These are phyloP conservation scores for Cyanoramphus novaezelandiae DNA, from an alignment of 2,113 vertebrate species.

Conservation along the genomic window DNA sequence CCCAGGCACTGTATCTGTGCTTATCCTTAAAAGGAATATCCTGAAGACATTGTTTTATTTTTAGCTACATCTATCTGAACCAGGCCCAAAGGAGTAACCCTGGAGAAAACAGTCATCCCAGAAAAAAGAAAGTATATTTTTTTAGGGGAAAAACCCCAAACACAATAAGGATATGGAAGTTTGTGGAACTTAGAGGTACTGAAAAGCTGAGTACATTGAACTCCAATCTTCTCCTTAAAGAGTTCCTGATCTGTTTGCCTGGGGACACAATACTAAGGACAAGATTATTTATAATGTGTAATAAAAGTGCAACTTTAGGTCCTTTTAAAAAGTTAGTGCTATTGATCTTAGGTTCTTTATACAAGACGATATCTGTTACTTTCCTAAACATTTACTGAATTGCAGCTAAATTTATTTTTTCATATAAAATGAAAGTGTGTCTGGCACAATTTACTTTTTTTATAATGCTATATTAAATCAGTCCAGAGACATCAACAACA, in stretches of 20 bases:
- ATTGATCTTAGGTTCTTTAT: conserved; percentile 37
- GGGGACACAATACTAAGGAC: neutral
- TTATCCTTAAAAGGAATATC: neutral
- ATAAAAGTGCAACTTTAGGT: conserved; percentile 31
- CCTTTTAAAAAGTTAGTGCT: conserved; percentile 55
- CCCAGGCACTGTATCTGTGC: neutral
- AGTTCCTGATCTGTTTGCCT: neutral
- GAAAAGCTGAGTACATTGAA: neutral
- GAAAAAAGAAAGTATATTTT: neutral
- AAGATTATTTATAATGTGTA: conserved; percentile 40
- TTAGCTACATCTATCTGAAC: neutral
- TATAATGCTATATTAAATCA: conserved; percentile 52
- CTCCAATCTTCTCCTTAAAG: neutral
- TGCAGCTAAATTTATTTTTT: conserved; percentile 59
- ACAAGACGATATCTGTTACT: conserved; percentile 42
- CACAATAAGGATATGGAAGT: neutral
- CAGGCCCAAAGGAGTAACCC: neutral
- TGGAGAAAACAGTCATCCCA: neutral
- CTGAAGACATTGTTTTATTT: neutral
- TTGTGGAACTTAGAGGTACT: neutral
- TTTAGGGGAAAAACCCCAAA: neutral
- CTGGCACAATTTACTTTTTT: neutral
- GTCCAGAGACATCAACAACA: conserved; percentile 30
- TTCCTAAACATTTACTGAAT: conserved; percentile 24
- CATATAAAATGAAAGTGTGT: conserved; percentile 53